A percentile compares a stretch with the other conserved stretches of the same genome.
These are phyloP conservation scores for Sebastes cheni DNA, from an alignment of 2,797 vertebrate species.

Conservation along the genomic window DNA sequence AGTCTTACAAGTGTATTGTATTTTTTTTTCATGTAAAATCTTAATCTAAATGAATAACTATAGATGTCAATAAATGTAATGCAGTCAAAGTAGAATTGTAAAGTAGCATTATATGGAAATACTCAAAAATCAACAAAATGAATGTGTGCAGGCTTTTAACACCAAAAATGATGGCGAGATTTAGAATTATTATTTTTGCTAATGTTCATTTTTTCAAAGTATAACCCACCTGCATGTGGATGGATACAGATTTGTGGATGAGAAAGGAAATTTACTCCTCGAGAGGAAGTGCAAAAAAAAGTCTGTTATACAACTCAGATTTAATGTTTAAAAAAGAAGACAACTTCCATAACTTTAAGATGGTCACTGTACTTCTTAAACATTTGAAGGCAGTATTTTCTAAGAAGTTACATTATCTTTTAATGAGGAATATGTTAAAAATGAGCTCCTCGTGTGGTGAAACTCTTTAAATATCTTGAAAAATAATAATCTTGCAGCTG, in stretches of 20 bases:
- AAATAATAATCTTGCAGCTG: constrained; percentile 23
- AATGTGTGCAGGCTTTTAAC: not conserved
- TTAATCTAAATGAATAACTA: not conserved
- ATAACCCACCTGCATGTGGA: not conserved
- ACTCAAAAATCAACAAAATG: not conserved
- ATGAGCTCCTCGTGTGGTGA: constrained; percentile 1
- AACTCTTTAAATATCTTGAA: constrained; percentile 5
- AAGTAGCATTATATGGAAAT: not conserved
- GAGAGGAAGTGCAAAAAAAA: not conserved
- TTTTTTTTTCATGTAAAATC: not conserved
- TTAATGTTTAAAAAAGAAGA: not conserved
- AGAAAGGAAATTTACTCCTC: not conserved
- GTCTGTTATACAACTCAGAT: not conserved
- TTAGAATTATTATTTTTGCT: not conserved
- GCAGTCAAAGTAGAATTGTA: too few species aligned
- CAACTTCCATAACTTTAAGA: not conserved
- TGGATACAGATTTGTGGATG: not conserved
- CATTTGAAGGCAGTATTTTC: not conserved
- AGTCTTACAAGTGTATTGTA: too few species aligned
- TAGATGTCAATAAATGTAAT: not conserved
- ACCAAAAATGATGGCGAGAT: not conserved
- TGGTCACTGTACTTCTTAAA: not conserved
- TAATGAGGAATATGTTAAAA: constrained; percentile 26
- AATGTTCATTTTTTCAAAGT: not conserved
- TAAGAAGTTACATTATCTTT: constrained; percentile 33